Evolutionary conservation across 2,888 invertebrate genomes (phyloP).

Genomic region (Acanthoscelides obtectus): DNA sequence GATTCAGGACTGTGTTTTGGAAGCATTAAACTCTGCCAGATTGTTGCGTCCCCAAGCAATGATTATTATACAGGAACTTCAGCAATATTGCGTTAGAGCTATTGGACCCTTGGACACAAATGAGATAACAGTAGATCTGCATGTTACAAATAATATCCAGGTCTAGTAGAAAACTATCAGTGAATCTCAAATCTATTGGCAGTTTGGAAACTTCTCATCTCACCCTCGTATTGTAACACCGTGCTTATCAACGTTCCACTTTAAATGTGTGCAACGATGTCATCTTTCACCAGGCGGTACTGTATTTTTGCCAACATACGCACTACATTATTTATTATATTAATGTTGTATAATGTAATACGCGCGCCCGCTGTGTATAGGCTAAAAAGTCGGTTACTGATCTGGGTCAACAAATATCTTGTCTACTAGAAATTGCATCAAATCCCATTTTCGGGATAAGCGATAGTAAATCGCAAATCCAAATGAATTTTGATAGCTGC

Average conservation of each 20-base stretch:
- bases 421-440: not conserved
- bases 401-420: conserved; percentile 11
- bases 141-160: too few relatives aligned
- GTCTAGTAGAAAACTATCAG: too few relatives aligned
- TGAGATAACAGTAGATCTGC: too few relatives aligned
- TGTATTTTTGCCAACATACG: conserved; percentile 5
- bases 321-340: not conserved
- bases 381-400: conserved; percentile 10
- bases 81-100: too few relatives aligned
- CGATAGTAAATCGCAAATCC: too few relatives aligned
- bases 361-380: not conserved
- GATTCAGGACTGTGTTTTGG: too few relatives aligned
- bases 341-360: not conserved
- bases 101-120: too few relatives aligned
- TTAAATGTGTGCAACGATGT: not conserved
- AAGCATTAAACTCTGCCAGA: too few relatives aligned
- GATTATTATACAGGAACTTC: too few relatives aligned
- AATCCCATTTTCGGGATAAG: not conserved
- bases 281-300: not conserved
- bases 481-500: too few relatives aligned
- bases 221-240: not conserved
- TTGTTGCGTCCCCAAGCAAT: too few relatives aligned
- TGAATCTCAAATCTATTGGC: too few relatives aligned
- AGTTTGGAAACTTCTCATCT: not conserved
- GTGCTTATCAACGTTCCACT: not conserved